A percentile compares a stretch with the other conserved stretches of the same genome.
phyloP scores from a whole-genome alignment of 2,113 vertebrate genomes.

The Eulemur rufifrons region DNA sequence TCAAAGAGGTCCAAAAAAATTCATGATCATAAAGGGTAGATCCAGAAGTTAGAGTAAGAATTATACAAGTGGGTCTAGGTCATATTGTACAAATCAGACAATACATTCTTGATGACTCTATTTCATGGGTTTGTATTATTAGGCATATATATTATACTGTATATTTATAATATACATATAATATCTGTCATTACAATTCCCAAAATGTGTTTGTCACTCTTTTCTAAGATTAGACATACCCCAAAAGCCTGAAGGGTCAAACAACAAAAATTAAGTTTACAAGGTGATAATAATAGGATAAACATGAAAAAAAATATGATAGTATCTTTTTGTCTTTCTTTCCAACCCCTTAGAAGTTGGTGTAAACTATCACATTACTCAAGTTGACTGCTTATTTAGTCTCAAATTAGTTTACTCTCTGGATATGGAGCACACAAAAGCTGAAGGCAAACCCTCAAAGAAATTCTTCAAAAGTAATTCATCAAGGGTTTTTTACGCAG shows the following conservation, averaged over 20 bases:
- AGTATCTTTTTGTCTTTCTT: neutral
- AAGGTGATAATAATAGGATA: neutral
- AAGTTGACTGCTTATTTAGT: neutral
- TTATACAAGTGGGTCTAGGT: neutral
- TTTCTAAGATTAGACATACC: neutral
- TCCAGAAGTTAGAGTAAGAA: neutral
- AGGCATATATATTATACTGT: neutral
- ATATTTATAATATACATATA: neutral
- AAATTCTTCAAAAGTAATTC: neutral
- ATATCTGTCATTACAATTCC: neutral
- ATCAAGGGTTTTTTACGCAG: neutral
- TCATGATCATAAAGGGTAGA: neutral
- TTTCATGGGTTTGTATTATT: neutral
- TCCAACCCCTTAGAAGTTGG: neutral
- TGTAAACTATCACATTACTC: neutral
- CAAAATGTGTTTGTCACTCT: neutral
- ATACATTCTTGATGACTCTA: neutral
- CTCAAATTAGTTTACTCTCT: neutral
- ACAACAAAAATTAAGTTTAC: neutral
- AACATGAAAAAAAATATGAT: neutral
- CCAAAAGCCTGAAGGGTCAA: neutral
- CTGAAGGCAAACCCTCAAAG: neutral
- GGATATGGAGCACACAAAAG: neutral
- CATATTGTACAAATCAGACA: neutral
- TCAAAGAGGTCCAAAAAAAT: neutral